A percentile compares a stretch with the other conserved stretches of the same genome.
phyloP scores from a whole-genome alignment of 2,797 vertebrate genomes.

The Cossypha polioptera region DNA sequence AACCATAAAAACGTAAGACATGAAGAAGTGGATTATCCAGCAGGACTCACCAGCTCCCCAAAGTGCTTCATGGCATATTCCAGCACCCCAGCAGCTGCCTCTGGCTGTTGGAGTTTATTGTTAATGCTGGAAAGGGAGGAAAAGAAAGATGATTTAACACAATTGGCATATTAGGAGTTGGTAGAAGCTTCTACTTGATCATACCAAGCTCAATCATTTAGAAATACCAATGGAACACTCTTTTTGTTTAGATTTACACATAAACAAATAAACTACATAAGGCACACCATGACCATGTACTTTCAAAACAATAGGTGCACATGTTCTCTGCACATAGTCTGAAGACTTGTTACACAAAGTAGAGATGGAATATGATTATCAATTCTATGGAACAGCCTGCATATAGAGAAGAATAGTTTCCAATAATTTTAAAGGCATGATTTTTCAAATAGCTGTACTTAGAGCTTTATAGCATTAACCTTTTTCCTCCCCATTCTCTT shows the following conservation, averaged over 20 bases:
- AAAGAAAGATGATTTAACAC: not conserved
- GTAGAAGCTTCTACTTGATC: not conserved
- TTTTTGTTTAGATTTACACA: not conserved
- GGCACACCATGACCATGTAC: not conserved
- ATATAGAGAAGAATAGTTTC: accelerated
- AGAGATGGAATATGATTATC: not conserved
- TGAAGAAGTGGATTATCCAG: not conserved
- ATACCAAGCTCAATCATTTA: not conserved
- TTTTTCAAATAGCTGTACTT: not conserved
- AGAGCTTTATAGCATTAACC: not conserved
- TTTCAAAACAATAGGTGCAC: not conserved
- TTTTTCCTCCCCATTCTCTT: not conserved
- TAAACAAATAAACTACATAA: not conserved
- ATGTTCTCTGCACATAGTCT: not conserved
- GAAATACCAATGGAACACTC: not conserved
- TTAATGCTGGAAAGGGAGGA: conserved; percentile 87
- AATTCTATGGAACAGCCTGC: not conserved
- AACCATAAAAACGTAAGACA: not conserved
- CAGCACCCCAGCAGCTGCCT: conserved; percentile 94
- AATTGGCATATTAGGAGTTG: not conserved
- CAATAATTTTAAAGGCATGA: not conserved
- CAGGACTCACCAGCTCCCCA: conserved; percentile 90
- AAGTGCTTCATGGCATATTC: conserved; percentile 99
- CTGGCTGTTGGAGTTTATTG: conserved; percentile 98
- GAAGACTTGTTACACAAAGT: not conserved